phyloP scores from a whole-genome alignment of 1,140 invertebrate genomes.

The Scaptomyza hsui region DNA sequence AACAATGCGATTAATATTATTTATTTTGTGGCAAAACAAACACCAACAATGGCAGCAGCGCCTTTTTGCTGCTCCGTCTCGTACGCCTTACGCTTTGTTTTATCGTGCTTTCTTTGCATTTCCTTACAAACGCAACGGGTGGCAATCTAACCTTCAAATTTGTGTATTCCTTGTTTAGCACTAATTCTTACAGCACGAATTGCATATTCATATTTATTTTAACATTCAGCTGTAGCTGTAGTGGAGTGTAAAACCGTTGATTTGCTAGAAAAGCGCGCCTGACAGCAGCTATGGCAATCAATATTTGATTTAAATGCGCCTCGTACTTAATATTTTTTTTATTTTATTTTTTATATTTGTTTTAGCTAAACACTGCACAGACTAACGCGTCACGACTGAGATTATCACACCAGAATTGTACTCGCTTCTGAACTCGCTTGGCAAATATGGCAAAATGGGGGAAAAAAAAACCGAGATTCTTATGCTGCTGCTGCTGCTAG shows the following conservation, averaged over 20 bases:
- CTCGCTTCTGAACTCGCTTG: conserved; percentile 26
- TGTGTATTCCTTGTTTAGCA: conserved; percentile 43
- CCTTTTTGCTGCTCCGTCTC: conserved; percentile 12
- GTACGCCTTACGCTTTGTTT: conserved; percentile 31
- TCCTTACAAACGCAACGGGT: conserved; percentile 40
- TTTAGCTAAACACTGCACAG: conserved; percentile 33
- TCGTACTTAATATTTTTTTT: conserved; percentile 32
- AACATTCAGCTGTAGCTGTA: conserved; percentile 16
- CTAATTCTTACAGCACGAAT: conserved; percentile 37
- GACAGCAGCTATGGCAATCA: conserved; percentile 36
- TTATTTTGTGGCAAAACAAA: conserved; percentile 51
- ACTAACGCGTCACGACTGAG: conserved; percentile 34
- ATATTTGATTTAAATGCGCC: conserved; percentile 50
- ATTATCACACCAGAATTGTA: conserved; percentile 31
- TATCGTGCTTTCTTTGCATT: conserved; percentile 45
- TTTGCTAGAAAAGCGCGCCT: conserved; percentile 31
- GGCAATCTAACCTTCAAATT: conserved; percentile 56
- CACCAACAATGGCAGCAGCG: conserved; percentile 14
- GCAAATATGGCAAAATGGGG: conserved; percentile 34
- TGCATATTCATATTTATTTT: conserved; percentile 40
- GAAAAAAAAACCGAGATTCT: conserved; percentile 46
- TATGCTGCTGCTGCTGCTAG: conserved; percentile 44
- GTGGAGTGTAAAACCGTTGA: conserved; percentile 12
- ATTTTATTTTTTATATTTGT: conserved; percentile 18
- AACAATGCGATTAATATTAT: conserved; percentile 53